These are phyloP conservation scores for Porites lutea DNA, from an alignment of 64 coral and sea anemone genomes.

Conservation along the genomic window DNA sequence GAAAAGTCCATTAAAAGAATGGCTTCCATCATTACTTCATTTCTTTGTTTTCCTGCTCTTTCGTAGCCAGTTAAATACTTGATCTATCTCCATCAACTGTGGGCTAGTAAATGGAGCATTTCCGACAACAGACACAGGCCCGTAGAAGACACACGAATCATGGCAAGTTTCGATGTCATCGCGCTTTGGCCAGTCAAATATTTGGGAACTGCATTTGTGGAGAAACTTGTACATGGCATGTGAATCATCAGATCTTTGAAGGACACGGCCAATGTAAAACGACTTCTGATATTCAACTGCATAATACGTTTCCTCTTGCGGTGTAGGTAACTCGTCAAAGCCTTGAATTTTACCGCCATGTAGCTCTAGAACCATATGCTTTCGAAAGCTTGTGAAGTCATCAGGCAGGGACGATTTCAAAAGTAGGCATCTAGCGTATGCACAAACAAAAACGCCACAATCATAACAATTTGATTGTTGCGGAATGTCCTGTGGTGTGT, in stretches of 20 bases:
- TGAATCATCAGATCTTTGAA: slow-evolving; percentile 2
- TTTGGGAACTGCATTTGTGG: slow-evolving; percentile 34
- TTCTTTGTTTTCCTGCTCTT: slow-evolving; percentile 13
- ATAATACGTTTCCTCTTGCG: too few relatives aligned
- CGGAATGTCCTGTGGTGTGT: slow-evolving; percentile 41
- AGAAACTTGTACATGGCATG: slow-evolving; percentile 52
- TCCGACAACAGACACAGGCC: slow-evolving; percentile 22
- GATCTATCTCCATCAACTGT: slow-evolving; percentile 16
- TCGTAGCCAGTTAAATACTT: slow-evolving; percentile 14
- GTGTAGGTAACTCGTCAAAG: too few relatives aligned
- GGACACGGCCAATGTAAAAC: slow-evolving; percentile 58
- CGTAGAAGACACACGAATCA: slow-evolving; percentile 25
- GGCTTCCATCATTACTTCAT: too few relatives aligned
- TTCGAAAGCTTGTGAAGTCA: neutral
- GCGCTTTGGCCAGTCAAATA: slow-evolving; percentile 21
- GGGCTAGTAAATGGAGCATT: slow-evolving; percentile 6
- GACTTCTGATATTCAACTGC: slow-evolving; percentile 56
- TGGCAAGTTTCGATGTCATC: slow-evolving; percentile 50
- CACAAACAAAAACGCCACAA: too few relatives aligned
- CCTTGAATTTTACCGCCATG: neutral
- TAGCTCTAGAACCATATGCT: neutral
- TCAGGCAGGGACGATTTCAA: slow-evolving; percentile 6
- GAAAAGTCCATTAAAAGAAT: too few relatives aligned
- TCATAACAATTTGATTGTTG: slow-evolving; percentile 55
- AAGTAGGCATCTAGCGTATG: slow-evolving; percentile 48